Evolutionary conservation across 2,888 invertebrate species (phyloP), one percentile per base, ranked within the genome.

Genomic region (Nasonovia ribisnigri): DNA sequence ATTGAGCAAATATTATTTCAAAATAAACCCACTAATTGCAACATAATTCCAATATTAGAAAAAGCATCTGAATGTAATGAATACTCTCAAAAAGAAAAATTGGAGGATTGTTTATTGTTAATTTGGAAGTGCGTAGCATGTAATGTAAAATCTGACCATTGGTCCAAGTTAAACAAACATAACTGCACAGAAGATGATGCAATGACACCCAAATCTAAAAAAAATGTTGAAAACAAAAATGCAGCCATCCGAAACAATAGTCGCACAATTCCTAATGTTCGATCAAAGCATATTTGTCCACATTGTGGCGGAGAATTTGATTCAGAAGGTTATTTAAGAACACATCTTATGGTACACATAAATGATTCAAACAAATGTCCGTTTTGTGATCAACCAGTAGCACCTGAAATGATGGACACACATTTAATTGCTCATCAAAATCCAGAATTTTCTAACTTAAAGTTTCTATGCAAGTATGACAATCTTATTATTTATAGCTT

Each of bases 1-100:
- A 90, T 93, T 93, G 93, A 93, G 67, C 93, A 93, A 93, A 93
- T 93, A 90, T 90, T 93, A 86, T 93, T 93, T 67, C 93, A 93
- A 93, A 93, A 86, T 48, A 93, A 93, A 90, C 93, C 93, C 67
- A 86, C 51, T n/a, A 86, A 93, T 84, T 51, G 3, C 42, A 86
- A 93, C 6, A 43, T 93, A 24, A 90, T 93, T 90, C 93, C 93
- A 48, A 67, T 86, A 20, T n/a, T 93, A 67, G 93, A 90, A 90
- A 93, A 87, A 43, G 29, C 90, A 48, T 29, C 48, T 10, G 90
- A 86, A 42, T 84, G 20, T 6, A 67, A 51, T 42, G 93, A 93
- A 42, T 90, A 67, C n/a, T 29, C 29, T 51, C 90, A 93, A n/a
- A 29, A 90, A 90, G 90, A 87, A 42, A 60, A 93, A 13, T 51